These are phyloP conservation scores for Phyllostomus discolor DNA, from an alignment of 2,113 vertebrate species.

Conservation along the genomic window DNA sequence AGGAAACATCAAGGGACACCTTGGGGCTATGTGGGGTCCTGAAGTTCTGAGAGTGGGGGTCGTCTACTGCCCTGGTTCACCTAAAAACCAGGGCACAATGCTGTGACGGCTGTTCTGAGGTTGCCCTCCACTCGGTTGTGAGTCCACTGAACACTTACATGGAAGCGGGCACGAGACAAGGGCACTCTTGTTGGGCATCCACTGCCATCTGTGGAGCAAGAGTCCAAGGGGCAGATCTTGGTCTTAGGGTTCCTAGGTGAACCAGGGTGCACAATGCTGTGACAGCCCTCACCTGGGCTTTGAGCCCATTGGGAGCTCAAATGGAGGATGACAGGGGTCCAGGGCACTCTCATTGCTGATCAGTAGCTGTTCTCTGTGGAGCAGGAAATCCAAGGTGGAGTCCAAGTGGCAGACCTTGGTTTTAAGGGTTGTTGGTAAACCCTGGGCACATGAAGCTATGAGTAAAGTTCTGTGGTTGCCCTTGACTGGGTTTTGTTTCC, in stretches of 20 bases:
- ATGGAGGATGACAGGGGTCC: not conserved
- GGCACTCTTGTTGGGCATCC: not conserved
- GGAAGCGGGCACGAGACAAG: not conserved
- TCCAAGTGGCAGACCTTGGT: not conserved
- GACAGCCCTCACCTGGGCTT: not conserved
- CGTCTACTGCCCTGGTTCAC: not conserved
- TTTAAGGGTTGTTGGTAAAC: not conserved
- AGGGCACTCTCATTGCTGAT: not conserved
- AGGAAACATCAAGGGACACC: not conserved
- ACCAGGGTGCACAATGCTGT: not conserved
- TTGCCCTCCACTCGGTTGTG: not conserved
- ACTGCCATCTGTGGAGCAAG: not conserved
- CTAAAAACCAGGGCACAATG: not conserved
- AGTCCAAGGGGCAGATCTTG: not conserved
- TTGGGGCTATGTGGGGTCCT: not conserved
- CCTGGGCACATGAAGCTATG: not conserved
- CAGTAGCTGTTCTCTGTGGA: not conserved
- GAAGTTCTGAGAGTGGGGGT: not conserved
- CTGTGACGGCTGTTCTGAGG: not conserved
- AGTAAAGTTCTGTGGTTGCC: not conserved
- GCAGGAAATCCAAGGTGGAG: not conserved
- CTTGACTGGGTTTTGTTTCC: not conserved
- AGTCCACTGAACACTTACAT: not conserved
- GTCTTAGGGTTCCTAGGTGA: not conserved
- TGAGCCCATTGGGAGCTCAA: not conserved